These are phyloP conservation scores for Pogona vitticeps DNA, from an alignment of 2,113 vertebrate species.

Conservation along the genomic window DNA sequence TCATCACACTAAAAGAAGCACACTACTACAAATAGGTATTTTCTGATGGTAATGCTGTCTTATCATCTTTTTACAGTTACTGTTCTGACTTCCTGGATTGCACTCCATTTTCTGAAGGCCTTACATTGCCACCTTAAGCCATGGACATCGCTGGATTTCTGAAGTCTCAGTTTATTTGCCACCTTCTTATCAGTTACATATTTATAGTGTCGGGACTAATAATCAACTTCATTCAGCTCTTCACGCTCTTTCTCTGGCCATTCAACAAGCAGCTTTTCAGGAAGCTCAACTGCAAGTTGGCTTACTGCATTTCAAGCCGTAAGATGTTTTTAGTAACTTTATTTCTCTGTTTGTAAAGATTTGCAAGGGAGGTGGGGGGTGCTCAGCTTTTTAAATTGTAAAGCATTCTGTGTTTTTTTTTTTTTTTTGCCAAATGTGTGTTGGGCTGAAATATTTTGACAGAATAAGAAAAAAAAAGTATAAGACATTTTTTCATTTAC, in stretches of 20 bases:
- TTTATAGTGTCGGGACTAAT: constrained; percentile 92
- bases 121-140: constrained; percentile 46
- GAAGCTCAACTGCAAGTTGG: constrained; percentile 90
- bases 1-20: background rate
- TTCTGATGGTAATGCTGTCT: background rate
- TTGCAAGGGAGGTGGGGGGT: background rate
- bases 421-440: background rate
- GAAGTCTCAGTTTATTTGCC: constrained; percentile 92
- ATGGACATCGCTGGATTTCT: constrained; percentile 88
- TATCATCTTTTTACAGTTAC: constrained; percentile 63
- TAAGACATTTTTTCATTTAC: background rate
- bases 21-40: background rate
- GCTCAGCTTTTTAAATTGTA: background rate
- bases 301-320: constrained; percentile 93
- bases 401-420: background rate
- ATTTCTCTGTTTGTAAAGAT: constrained; percentile 1
- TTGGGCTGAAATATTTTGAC: background rate
- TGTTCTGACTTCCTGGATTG: constrained; percentile 49
- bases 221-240: constrained; percentile 89
- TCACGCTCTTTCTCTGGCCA: constrained; percentile 88
- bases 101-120: constrained; percentile 30
- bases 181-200: constrained; percentile 91
- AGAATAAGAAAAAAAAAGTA: background rate
- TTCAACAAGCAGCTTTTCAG: constrained; percentile 90
- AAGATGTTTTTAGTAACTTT: constrained; percentile 64